These are phyloP conservation scores for Phenganax stokvisi DNA, from an alignment of 92 coral and sea anemone genomes.

Conservation along the genomic window DNA sequence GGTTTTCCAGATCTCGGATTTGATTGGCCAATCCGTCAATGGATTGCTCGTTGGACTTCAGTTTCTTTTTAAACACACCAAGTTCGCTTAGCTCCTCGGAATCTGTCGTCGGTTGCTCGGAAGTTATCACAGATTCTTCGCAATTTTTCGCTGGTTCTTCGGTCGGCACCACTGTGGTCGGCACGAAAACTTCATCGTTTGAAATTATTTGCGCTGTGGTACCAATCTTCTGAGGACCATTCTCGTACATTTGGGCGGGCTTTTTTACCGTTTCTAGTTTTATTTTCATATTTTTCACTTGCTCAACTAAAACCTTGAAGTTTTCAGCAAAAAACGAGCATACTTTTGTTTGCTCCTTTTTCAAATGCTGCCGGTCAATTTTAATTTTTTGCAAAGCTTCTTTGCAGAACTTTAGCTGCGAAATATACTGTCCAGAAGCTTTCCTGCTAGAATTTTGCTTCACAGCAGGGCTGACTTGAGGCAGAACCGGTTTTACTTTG, in stretches of 20 bases:
- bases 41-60: slow-evolving; percentile 19
- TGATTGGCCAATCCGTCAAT: slow-evolving; percentile 33
- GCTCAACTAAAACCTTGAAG: not conserved
- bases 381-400: slow-evolving; percentile 21
- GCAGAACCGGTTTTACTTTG: no score
- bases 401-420: slow-evolving; percentile 4
- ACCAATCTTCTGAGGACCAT: not conserved
- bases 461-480: not conserved
- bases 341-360: not conserved
- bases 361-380: slow-evolving; percentile 7
- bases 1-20: slow-evolving; percentile 27
- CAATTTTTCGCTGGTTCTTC: not conserved
- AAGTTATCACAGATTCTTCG: not conserved
- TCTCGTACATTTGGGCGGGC: slow-evolving; percentile 8
- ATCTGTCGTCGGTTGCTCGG: slow-evolving; percentile 2
- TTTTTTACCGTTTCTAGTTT: slow-evolving; percentile 1
- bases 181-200: not conserved
- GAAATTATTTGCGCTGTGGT: not conserved
- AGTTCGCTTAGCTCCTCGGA: slow-evolving; percentile 4
- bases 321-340: slow-evolving; percentile 18
- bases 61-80: slow-evolving; percentile 18
- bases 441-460: not conserved
- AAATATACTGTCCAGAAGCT: not conserved
- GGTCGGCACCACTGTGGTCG: not conserved
- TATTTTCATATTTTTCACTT: slow-evolving; percentile 27